Conservation (phyloP, 2,888 invertebrate genomes). For the Hypena proboscidalis region DNA sequence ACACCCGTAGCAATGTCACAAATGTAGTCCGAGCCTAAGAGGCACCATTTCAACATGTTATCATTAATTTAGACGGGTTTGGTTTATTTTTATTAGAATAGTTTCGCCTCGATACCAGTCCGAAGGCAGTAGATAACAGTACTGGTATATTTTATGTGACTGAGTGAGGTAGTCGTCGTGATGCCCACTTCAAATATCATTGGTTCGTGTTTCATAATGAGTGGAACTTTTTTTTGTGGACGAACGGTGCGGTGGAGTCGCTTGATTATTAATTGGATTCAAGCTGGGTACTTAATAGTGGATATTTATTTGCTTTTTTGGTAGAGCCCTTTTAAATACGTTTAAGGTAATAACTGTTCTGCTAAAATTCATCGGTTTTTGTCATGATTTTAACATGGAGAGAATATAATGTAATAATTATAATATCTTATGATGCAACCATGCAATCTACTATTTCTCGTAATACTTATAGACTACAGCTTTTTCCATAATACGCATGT, state of each 20-base stretch:
- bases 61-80: slow-evolving; percentile 77
- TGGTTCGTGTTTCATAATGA: slow-evolving; percentile 83
- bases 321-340: too few relatives aligned
- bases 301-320: too few relatives aligned
- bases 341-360: too few relatives aligned
- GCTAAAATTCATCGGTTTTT: too few relatives aligned
- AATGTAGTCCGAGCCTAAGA: too few relatives aligned
- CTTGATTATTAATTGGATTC: slow-evolving; percentile 26
- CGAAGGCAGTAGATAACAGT: slow-evolving; percentile 82
- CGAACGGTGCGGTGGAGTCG: slow-evolving; percentile 62
- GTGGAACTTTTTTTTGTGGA: slow-evolving; percentile 76
- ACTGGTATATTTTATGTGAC: slow-evolving; percentile 77
- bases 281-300: slow-evolving; percentile 13
- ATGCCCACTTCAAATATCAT: slow-evolving; percentile 75
- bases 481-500: too few relatives aligned
- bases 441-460: too few relatives aligned
- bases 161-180: slow-evolving; percentile 50
- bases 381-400: too few relatives aligned
- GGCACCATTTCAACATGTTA: slow-evolving; percentile 58
- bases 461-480: too few relatives aligned
- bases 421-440: too few relatives aligned
- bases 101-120: slow-evolving; percentile 81
- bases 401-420: too few relatives aligned
- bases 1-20: too few relatives aligned
- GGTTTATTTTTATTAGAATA: slow-evolving; percentile 79